Evolutionary conservation across 2,113 vertebrate species (phyloP), one percentile per base, ranked within the genome.

Genomic region (Spermophilus dauricus): DNA sequence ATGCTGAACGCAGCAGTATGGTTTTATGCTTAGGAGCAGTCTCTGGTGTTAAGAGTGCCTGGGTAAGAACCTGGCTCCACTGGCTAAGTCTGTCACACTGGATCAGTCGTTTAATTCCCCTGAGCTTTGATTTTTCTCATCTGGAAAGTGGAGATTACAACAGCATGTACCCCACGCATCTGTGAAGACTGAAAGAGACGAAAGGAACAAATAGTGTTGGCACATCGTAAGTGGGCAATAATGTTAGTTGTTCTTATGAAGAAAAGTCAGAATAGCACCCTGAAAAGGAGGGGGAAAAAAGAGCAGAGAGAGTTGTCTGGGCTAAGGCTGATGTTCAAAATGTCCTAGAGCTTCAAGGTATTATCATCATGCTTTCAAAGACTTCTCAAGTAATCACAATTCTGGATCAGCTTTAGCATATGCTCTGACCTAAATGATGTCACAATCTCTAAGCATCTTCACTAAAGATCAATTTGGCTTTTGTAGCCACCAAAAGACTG

Each of bases 381-480:
- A 69, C 70, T 96, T 93, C 42, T 92, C 26, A 91, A 81, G 45
- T 53, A 12, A 32, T 30, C 20, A 83, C 24, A 84, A 88, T 90
- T 86, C 32, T 75, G 83, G 85, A 22, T 77, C 81, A 84, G 48
- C 53, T 83, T 30, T 81, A 51, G 32, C 32, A 89, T 51, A 26
- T 58, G 26, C 14, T 94, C 45, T 12, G 39, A 89, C 80, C 32
- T 82, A 82, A 77, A 95, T 39, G 34, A 42, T 45, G 65, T 83
- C 76, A 93, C 8, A 87, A 39, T 39, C 18, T 82, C 78, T 72
- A 69, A 80, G 58, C 13, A 30, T 48, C 58, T 37, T 72, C 32
- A n/a, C 32, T n/a, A n/a, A 90, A 86, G 18, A 83, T 56, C 24
- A 32, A n/a, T 51, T 37, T 89, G 42, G 61, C 58, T 84, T 53